A percentile compares a stretch with the other conserved stretches of the same genome.
These are phyloP conservation scores for Theropithecus gelada DNA, from an alignment of 2,113 vertebrate genomes.

Conservation along the genomic window DNA sequence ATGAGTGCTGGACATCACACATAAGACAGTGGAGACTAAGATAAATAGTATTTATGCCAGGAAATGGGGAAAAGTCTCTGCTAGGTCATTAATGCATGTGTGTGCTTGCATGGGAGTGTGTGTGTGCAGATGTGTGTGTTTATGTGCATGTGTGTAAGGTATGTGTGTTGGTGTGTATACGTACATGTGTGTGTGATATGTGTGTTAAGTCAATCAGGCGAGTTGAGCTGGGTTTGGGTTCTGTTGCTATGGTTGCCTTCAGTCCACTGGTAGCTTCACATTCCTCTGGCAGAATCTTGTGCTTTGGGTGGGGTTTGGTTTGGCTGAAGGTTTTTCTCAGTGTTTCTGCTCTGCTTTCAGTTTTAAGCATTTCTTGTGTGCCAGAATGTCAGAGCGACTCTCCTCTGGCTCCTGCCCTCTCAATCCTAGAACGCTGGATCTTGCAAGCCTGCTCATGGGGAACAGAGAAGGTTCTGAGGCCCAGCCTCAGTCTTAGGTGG, in stretches of 20 bases:
- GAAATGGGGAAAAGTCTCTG: neutral
- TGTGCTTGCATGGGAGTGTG: neutral
- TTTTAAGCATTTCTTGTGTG: neutral
- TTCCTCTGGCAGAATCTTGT: neutral
- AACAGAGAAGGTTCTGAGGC: too few relatives aligned
- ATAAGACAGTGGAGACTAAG: neutral
- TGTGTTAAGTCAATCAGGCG: neutral
- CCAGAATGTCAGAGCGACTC: neutral
- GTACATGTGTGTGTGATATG: neutral
- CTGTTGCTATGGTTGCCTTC: neutral
- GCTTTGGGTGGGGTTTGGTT: neutral
- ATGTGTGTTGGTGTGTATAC: neutral
- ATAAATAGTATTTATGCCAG: neutral
- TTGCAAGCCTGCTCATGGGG: neutral
- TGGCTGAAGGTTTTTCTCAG: neutral
- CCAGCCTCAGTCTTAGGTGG: neutral
- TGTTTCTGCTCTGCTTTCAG: neutral
- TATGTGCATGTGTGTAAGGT: neutral
- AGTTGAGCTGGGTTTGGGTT: neutral
- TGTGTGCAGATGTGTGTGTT: too few relatives aligned
- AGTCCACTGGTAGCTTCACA: fast-evolving
- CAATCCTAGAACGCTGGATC: fast-evolving
- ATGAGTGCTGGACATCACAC: neutral
- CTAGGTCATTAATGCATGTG: neutral
- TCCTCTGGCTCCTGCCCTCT: neutral